phyloP scores from a whole-genome alignment of 2,797 vertebrate genomes.

The Hafferia zeledoni region DNA sequence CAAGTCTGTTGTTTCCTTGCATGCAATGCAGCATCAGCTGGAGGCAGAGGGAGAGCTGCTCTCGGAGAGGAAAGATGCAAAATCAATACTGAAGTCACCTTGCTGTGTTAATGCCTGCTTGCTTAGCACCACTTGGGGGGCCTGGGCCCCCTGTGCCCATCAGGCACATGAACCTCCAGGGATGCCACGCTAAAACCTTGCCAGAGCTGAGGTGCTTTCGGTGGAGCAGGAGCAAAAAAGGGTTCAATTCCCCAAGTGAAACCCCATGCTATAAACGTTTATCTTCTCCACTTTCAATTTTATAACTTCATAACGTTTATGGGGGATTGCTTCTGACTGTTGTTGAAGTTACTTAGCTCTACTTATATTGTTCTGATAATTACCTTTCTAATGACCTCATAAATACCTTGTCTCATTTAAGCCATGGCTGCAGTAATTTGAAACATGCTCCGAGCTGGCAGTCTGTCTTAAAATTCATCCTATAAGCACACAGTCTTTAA shows the following conservation, averaged over 20 bases:
- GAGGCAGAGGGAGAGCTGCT: background rate
- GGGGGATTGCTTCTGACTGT: background rate
- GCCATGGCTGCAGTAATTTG: background rate
- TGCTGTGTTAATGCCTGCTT: background rate
- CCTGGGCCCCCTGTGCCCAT: background rate
- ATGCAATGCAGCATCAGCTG: background rate
- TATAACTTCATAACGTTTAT: background rate
- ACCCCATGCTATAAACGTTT: background rate
- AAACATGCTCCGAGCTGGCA: background rate
- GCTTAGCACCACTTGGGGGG: background rate
- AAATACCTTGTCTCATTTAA: background rate
- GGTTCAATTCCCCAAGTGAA: background rate
- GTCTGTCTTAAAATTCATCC: slow-evolving; percentile 39
- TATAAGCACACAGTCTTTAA: background rate
- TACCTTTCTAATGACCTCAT: background rate
- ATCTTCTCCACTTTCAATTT: background rate
- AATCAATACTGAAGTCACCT: background rate
- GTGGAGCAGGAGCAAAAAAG: background rate
- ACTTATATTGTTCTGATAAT: background rate
- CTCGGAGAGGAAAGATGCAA: background rate
- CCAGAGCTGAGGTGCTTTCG: background rate
- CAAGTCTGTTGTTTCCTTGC: background rate
- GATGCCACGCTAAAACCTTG: background rate
- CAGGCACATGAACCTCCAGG: background rate
- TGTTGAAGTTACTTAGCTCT: background rate